Percentiles rank a stretch among this genome's conserved stretches.
phyloP scores from a whole-genome alignment of 2,113 vertebrate genomes.

The pig (Sus scrofa) region T2T-Sscrofa CM000818.6:49279001-49279500 shows the following conservation, averaged over 20 bases:
- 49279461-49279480: constrained; percentile 32
- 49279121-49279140: neutral
- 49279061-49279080: neutral
- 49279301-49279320: constrained; percentile 71
- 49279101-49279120: neutral
- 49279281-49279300: constrained; percentile 66
- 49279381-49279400: constrained; percentile 63
- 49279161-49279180: constrained; percentile 67
- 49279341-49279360: constrained; percentile 82
- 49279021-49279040: neutral
- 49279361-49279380: constrained; percentile 71
- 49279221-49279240: no score
- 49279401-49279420: constrained; percentile 59
- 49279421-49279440: constrained; percentile 69
- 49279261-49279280: constrained; percentile 68
- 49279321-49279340: constrained; percentile 74
- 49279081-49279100: neutral
- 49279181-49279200: constrained; percentile 27
- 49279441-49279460: constrained; percentile 69
- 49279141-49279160: constrained; percentile 14
- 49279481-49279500: neutral
- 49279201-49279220: constrained; percentile 53
- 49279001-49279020: neutral
- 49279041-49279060: neutral
- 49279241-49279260: constrained; percentile 40